Evolutionary conservation across 37 sponge, comb jelly and placozoan genomes (phyloP).

Genomic region (Eunapius fragilis): DNA sequence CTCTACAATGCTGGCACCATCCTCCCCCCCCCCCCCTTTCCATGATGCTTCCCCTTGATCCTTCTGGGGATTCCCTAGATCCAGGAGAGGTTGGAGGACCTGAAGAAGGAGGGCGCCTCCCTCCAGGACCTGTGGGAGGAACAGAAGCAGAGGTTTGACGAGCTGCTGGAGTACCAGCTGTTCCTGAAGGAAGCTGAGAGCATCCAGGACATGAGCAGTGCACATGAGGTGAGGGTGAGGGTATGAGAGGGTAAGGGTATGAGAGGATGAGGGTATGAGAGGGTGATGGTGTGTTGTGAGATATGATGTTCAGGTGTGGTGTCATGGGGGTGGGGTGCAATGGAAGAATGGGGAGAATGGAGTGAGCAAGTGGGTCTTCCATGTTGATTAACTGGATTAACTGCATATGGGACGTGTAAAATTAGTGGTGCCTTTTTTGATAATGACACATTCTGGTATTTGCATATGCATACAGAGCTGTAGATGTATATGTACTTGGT

Average conservation of each 20-base stretch:
- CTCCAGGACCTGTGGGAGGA: slow-evolving; percentile 73
- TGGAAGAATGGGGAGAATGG: too few relatives aligned
- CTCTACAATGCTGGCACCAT: neutral
- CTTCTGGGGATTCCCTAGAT: too few relatives aligned
- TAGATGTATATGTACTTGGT: too few relatives aligned
- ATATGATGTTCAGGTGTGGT: neutral
- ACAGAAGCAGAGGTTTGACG: slow-evolving; percentile 50
- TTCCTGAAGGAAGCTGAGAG: slow-evolving; percentile 82
- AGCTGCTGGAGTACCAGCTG: slow-evolving; percentile 70
- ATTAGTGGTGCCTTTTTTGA: too few relatives aligned
- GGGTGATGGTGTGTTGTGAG: neutral
- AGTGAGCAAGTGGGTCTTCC: too few relatives aligned
- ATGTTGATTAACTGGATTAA: too few relatives aligned
- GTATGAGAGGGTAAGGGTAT: neutral
- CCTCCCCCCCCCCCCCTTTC: neutral
- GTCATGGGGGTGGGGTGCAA: too few relatives aligned
- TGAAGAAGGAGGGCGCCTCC: slow-evolving; percentile 52
- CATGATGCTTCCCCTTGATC: too few relatives aligned
- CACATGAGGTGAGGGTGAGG: slow-evolving; percentile 72
- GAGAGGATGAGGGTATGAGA: neutral
- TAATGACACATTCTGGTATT: too few relatives aligned
- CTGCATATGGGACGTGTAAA: too few relatives aligned
- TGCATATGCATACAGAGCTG: too few relatives aligned
- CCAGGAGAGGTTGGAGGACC: slow-evolving; percentile 59
- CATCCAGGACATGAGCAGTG: slow-evolving; percentile 79